Base-by-base conservation (phyloP, 2,888 invertebrate genomes). In the Hypomecis punctinalis region DNA sequence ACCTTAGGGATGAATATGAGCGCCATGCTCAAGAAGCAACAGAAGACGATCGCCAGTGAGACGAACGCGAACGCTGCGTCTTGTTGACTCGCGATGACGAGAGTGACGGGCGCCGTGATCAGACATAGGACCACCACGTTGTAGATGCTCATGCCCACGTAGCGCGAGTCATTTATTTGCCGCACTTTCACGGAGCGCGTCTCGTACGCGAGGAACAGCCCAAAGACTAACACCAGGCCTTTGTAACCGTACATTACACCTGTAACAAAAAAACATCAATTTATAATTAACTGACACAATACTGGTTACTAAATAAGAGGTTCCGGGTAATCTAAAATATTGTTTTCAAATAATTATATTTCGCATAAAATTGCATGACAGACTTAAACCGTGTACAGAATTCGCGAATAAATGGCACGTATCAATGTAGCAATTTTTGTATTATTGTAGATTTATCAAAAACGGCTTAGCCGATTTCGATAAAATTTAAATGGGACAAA, bases 81-180 rank as follows among this genome's bases (percentile, higher is more conserved):
- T 86, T 99, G 99, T 85, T 99, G 99, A 75, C 98, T 98, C 69
- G 98, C 97, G 77, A 99, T 99, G 73, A 99, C 98, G 93, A 99
- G 95, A 48, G 98, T 98, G 63, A 99, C 99, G 0, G 99, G 99
- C 23, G 98, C 99, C 7, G 99, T 99, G 88, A 99, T 99, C 78
- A 99, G 94, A 87, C 99, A 99, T 59, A 99, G 94, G 46, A 99
- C 98, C 71, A 99, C 99, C 75, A 99, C 99, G 89, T 99, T 99
- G 94, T 99, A 99, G 85, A 99, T 99, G 83, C 99, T 98, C 98
- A 99, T 98, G 73, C 99, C 99, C 36, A 99, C 99, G 87, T 99
- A 98, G 79, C 99, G 95, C 0, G 99, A 98, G 93, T 99, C 99
- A 91, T 99, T 99, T 82, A 99, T 98, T 91, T 98, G 98, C 74